Conservation (phyloP, 2,113 vertebrate species). For the Hippocampus zosterae region DNA sequence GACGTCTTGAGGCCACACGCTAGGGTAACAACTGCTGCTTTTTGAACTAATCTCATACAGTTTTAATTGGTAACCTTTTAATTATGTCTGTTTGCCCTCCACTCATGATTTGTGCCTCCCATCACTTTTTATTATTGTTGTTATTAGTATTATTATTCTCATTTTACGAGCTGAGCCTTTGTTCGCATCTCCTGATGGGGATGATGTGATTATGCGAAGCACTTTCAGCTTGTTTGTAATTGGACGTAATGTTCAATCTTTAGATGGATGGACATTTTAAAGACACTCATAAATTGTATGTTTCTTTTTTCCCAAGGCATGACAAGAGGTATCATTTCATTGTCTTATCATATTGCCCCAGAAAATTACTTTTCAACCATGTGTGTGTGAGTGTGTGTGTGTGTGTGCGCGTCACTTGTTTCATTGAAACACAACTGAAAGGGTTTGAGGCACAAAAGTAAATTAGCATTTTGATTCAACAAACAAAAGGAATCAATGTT, state of each 20-base stretch:
- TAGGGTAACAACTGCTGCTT: too few relatives aligned
- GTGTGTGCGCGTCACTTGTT: not conserved
- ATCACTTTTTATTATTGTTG: not conserved
- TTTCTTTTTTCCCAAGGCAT: too few relatives aligned
- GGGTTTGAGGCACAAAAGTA: not conserved
- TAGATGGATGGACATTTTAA: not conserved
- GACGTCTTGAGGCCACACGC: too few relatives aligned
- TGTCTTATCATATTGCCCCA: not conserved
- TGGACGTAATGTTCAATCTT: not conserved
- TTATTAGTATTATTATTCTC: not conserved
- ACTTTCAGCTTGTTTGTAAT: not conserved
- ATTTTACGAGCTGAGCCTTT: not conserved
- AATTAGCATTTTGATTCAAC: conserved; percentile 5
- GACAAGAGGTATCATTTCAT: not conserved
- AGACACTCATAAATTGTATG: not conserved
- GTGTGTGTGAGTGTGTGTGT: not conserved
- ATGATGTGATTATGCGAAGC: not conserved
- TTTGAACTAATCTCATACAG: not conserved
- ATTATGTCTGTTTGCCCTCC: not conserved
- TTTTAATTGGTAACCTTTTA: not conserved
- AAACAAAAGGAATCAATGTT: not conserved
- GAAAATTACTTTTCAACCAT: not conserved
- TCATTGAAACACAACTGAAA: not conserved
- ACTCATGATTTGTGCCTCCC: not conserved
- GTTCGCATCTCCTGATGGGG: not conserved